phyloP scores from a whole-genome alignment of 2,113 vertebrate genomes.

The Cyprinodon brontotheroides region DNA sequence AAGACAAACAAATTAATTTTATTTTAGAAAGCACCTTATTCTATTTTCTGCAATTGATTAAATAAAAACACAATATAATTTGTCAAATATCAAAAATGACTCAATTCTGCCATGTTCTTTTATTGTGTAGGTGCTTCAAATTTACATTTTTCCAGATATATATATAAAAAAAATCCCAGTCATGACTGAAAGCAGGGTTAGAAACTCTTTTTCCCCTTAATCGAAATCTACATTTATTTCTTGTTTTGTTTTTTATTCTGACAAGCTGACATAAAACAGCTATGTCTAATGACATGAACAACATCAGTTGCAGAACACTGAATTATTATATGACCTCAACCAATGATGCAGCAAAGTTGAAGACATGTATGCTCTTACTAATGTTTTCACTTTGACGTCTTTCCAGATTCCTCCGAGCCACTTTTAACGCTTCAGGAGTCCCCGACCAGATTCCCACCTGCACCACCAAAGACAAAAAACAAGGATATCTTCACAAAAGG shows the following conservation, averaged over 20 bases:
- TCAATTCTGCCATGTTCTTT: not conserved
- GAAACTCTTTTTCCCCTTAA: not conserved
- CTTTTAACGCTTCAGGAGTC: constrained; percentile 82
- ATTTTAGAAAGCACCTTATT: not conserved
- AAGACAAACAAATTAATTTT: not conserved
- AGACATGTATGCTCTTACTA: not conserved
- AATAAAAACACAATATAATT: not conserved
- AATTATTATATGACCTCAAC: not conserved
- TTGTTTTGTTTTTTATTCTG: not conserved
- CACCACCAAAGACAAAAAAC: constrained; percentile 83
- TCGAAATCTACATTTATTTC: not conserved
- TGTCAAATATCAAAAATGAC: not conserved
- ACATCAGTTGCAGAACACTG: not conserved
- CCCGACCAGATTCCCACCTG: constrained; percentile 86
- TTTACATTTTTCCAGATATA: constrained; percentile 33
- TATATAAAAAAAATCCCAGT: not conserved
- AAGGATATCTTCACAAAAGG: constrained; percentile 80
- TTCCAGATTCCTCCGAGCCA: constrained; percentile 86
- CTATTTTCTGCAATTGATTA: not conserved
- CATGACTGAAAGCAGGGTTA: constrained; percentile 20
- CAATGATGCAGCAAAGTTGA: not conserved
- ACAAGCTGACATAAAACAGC: not conserved
- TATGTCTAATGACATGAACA: not conserved
- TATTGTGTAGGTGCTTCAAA: constrained; percentile 2
- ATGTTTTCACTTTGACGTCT: not conserved